Evolutionary conservation across 2,113 vertebrate species (phyloP).

Genomic region (Catharus minimus): DNA sequence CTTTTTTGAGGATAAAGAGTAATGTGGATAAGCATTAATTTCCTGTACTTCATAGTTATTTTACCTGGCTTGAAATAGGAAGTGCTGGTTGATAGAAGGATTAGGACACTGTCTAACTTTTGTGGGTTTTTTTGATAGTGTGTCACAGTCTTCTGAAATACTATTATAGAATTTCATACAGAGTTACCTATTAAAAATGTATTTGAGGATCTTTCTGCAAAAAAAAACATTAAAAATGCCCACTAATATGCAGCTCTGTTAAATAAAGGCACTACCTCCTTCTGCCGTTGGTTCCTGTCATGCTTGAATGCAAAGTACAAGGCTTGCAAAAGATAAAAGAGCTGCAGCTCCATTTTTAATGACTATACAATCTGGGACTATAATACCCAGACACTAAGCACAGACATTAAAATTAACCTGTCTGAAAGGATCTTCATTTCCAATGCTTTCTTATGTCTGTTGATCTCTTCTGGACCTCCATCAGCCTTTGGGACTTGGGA

Average conservation of each 20-base stretch:
- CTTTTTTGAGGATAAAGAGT: neutral
- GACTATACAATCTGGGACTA: neutral
- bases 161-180: neutral
- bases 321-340: constrained; percentile 7
- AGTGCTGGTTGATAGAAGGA: neutral
- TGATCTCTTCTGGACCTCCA: neutral
- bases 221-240: neutral
- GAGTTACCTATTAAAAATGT: neutral
- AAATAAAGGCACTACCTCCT: constrained; percentile 17
- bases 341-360: constrained; percentile 22
- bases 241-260: neutral
- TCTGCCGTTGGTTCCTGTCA: neutral
- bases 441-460: neutral
- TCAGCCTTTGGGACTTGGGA: neutral
- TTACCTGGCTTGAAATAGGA: neutral
- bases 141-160: constrained; percentile 7
- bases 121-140: neutral
- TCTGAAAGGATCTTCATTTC: neutral
- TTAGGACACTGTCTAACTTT: neutral
- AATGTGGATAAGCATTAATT: neutral
- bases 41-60: neutral
- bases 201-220: neutral
- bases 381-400: neutral
- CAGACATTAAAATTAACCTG: neutral
- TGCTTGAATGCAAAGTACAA: constrained; percentile 21